Percentiles rank a stretch among this genome's conserved stretches.
phyloP scores from a whole-genome alignment of 2,113 vertebrate species.

The Pseudolaguvia tuberculata region DNA sequence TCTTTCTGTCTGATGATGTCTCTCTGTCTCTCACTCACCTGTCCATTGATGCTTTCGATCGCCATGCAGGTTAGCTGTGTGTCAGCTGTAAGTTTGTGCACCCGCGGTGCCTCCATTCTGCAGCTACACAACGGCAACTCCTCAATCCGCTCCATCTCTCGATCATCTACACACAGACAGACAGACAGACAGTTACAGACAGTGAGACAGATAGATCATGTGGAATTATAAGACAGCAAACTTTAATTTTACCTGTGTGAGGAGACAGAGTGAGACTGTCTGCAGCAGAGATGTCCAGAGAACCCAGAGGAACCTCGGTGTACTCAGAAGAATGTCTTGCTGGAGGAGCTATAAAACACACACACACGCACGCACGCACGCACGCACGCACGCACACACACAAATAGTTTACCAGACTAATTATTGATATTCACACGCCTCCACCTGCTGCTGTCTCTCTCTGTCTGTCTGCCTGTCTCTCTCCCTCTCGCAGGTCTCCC shows the following conservation, averaged over 20 bases:
- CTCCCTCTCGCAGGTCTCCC: no score
- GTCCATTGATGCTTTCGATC: slow-evolving; percentile 82
- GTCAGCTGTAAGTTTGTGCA: slow-evolving; percentile 72
- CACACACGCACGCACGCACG: not conserved
- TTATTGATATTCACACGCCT: no score
- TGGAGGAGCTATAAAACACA: slow-evolving; percentile 23
- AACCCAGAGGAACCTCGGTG: slow-evolving; percentile 84
- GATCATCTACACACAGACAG: slow-evolving; percentile 65
- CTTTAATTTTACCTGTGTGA: slow-evolving; percentile 70
- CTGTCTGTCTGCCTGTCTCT: no score
- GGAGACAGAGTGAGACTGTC: slow-evolving; percentile 78
- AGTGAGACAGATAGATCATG: not conserved
- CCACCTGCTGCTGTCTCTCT: no score
- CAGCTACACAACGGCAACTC: slow-evolving; percentile 89
- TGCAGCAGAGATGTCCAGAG: slow-evolving; percentile 80
- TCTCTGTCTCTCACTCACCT: slow-evolving; percentile 64
- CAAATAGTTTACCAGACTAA: no score
- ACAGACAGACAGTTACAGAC: not conserved
- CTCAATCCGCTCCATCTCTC: slow-evolving; percentile 82
- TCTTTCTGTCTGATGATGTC: not conserved
- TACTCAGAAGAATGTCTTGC: slow-evolving; percentile 67
- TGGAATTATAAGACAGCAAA: not conserved
- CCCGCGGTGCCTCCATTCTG: slow-evolving; percentile 88
- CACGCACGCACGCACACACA: no score
- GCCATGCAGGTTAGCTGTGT: slow-evolving; percentile 82